phyloP scores from a whole-genome alignment of 1,140 invertebrate species.

The Forficula auricularia region DNA sequence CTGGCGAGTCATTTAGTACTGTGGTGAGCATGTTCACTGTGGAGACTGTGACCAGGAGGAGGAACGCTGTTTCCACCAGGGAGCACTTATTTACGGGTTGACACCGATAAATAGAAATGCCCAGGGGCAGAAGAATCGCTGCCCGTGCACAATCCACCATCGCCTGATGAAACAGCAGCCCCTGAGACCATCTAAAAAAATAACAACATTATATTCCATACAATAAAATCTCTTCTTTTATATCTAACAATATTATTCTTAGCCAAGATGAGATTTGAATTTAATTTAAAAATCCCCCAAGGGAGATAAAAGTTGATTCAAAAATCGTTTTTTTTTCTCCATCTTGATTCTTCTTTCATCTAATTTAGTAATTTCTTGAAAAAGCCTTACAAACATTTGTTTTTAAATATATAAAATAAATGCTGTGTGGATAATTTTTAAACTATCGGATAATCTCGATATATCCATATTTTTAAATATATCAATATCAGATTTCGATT shows the following conservation, averaged over 20 bases:
- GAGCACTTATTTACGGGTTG: constrained; percentile 73
- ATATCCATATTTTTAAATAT: no score
- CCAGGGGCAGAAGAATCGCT: constrained; percentile 60
- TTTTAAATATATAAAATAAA: no score
- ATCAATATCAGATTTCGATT: no score
- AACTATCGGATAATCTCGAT: no score
- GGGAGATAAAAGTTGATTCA: no score
- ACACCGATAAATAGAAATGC: constrained; percentile 63
- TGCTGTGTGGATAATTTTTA: no score
- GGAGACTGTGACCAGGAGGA: constrained; percentile 72
- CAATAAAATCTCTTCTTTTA: no score
- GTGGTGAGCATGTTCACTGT: constrained; percentile 82
- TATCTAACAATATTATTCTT: no score
- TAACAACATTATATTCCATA: constrained; percentile 5
- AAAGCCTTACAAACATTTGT: no score
- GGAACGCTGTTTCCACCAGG: constrained; percentile 74
- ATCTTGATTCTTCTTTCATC: no score
- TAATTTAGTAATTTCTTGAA: no score
- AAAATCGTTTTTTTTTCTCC: no score
- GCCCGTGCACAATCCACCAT: constrained; percentile 67
- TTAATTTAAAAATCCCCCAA: not conserved
- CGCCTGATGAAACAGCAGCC: constrained; percentile 70
- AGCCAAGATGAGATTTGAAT: not conserved
- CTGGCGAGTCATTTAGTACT: constrained; percentile 73
- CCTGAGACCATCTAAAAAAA: constrained; percentile 63